Evolutionary conservation across 2,797 vertebrate species (phyloP).

Genomic region (Anableps anableps): DNA sequence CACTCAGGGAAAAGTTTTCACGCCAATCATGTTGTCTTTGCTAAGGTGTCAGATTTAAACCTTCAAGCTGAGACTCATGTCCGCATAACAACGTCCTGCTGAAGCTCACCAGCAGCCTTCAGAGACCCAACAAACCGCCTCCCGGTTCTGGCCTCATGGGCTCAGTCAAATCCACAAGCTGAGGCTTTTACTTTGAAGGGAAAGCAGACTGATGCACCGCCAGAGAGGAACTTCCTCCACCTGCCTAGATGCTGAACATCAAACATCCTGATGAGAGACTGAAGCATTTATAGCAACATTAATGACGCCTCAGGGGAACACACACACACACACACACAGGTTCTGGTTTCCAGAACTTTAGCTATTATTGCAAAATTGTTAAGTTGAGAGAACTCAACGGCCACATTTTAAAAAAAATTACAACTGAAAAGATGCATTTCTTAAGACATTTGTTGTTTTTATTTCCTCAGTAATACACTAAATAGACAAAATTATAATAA

Average conservation of each 20-base stretch:
- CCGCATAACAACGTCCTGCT: neutral
- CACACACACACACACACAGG: constrained; percentile 1
- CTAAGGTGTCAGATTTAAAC: neutral
- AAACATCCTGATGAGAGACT: constrained; percentile 22
- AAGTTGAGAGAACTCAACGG: too few relatives aligned
- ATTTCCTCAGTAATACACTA: too few relatives aligned
- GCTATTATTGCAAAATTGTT: too few relatives aligned
- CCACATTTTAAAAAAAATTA: too few relatives aligned
- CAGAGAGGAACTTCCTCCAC: constrained; percentile 45
- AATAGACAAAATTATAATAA: too few relatives aligned
- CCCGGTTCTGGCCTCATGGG: neutral
- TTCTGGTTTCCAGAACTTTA: too few relatives aligned
- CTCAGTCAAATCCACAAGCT: neutral
- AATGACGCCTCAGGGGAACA: constrained; percentile 45
- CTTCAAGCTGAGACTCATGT: neutral
- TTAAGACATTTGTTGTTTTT: too few relatives aligned
- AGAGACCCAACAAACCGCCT: neutral
- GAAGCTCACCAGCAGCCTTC: constrained; percentile 4
- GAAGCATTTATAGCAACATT: constrained; percentile 47
- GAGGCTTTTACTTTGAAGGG: constrained; percentile 51
- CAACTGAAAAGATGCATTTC: too few relatives aligned
- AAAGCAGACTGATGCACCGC: constrained; percentile 10
- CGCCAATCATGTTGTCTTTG: neutral
- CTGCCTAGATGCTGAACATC: constrained; percentile 39
- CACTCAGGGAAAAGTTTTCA: neutral